Conservation (phyloP, 2,113 vertebrate genomes). For the Apodemus sylvaticus region DNA sequence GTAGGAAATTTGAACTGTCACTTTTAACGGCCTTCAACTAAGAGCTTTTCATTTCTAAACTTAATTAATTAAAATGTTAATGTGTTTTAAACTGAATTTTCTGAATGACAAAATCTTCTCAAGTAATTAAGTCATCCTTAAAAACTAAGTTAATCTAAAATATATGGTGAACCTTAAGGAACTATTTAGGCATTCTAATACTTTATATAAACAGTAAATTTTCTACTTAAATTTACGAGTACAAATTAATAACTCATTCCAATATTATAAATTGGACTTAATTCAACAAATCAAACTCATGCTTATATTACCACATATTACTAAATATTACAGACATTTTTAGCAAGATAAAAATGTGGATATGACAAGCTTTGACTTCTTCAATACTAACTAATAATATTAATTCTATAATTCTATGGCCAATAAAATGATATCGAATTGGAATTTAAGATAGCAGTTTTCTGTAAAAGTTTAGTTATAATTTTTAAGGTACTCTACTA, state of each 20-base stretch:
- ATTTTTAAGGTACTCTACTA: not conserved
- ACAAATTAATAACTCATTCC: constrained; percentile 2
- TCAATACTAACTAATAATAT: not conserved
- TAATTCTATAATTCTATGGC: not conserved
- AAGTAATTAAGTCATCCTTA: constrained; percentile 36
- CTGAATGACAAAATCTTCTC: constrained; percentile 8
- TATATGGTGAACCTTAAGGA: not conserved
- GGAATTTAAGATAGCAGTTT: not conserved
- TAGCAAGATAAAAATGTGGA: constrained; percentile 32
- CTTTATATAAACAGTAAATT: constrained; percentile 21
- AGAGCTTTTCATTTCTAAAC: constrained; percentile 40
- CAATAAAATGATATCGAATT: constrained; percentile 39
- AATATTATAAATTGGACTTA: constrained; percentile 11
- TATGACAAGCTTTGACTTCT: not conserved
- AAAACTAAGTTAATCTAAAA: constrained; percentile 31
- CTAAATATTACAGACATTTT: not conserved
- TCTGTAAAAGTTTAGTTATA: not conserved
- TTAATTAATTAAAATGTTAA: constrained; percentile 47
- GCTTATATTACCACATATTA: not conserved
- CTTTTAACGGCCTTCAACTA: constrained; percentile 52
- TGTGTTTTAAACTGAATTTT: constrained; percentile 22
- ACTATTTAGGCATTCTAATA: constrained; percentile 14
- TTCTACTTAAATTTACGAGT: constrained; percentile 4
- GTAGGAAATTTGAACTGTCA: not conserved
- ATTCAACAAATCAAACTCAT: not conserved